phyloP scores from a whole-genome alignment of 2,888 invertebrate genomes.

The Omphaloscelis lunosa region DNA sequence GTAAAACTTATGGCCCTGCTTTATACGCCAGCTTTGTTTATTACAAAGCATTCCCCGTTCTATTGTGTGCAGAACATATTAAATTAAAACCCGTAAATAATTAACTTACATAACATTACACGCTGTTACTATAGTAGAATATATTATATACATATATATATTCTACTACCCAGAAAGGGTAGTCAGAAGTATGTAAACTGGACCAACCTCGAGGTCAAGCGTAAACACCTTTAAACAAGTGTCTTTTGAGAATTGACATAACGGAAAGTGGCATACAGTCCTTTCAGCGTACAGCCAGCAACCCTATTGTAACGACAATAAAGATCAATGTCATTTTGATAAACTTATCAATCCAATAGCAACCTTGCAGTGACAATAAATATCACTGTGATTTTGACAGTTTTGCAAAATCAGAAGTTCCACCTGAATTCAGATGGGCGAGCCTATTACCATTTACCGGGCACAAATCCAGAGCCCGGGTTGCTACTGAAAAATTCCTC shows the following conservation, averaged over 20 bases:
- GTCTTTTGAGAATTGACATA: not conserved
- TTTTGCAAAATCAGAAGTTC: not conserved
- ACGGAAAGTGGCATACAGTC: not conserved
- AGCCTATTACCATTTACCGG: not conserved
- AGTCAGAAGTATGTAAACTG: not conserved
- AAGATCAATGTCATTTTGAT: not conserved
- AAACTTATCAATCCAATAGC: not conserved
- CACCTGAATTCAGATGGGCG: too few species aligned
- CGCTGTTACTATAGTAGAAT: not conserved
- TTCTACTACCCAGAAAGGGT: not conserved
- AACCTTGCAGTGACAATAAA: not conserved
- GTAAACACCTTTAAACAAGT: not conserved
- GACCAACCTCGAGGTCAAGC: not conserved
- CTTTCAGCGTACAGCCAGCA: not conserved
- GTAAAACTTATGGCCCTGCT: conserved; percentile 51
- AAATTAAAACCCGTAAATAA: conserved; percentile 42
- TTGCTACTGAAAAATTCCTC: not conserved
- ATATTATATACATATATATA: not conserved
- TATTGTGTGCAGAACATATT: conserved; percentile 27
- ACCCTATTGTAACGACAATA: not conserved
- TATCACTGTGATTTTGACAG: too few species aligned
- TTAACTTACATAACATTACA: conserved; percentile 19
- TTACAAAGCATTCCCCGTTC: conserved; percentile 21
- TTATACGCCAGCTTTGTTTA: conserved; percentile 50
- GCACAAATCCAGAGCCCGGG: not conserved